These are phyloP conservation scores for Pangasianodon hypophthalmus DNA, from an alignment of 2,113 vertebrate genomes.

Conservation along the genomic window DNA sequence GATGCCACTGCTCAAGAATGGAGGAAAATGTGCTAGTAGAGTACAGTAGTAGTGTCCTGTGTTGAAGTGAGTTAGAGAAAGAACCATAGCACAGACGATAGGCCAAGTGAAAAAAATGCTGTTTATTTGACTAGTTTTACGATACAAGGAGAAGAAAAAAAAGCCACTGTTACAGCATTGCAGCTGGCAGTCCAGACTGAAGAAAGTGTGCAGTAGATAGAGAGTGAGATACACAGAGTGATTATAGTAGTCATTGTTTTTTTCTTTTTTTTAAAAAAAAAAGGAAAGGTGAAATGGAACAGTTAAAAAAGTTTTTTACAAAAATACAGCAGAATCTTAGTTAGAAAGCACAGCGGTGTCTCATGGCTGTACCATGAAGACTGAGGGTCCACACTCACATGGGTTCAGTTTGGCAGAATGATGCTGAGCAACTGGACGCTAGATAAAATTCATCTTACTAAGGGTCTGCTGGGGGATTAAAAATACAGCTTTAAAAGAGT, in stretches of 20 bases:
- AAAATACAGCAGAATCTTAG: constrained; percentile 80
- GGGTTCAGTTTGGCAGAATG: constrained; percentile 66
- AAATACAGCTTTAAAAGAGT: no score
- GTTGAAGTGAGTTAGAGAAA: constrained; percentile 68
- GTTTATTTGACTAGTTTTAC: constrained; percentile 86
- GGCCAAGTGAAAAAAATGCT: constrained; percentile 83
- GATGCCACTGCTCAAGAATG: background rate
- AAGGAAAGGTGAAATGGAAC: constrained; percentile 67
- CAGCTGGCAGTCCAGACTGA: constrained; percentile 74
- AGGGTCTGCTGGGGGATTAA: background rate
- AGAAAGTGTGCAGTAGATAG: constrained; percentile 41
- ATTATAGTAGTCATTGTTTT: constrained; percentile 32
- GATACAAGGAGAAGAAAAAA: constrained; percentile 76
- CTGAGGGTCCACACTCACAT: constrained; percentile 66
- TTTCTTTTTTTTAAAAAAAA: constrained; percentile 15
- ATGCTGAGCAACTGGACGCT: constrained; percentile 75
- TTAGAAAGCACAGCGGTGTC: constrained; percentile 76
- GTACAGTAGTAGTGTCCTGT: constrained; percentile 32
- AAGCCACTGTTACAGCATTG: constrained; percentile 81
- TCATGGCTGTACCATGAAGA: constrained; percentile 70
- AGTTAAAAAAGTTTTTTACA: constrained; percentile 81
- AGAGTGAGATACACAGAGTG: constrained; percentile 46
- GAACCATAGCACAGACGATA: constrained; percentile 77
- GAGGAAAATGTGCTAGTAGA: constrained; percentile 18
- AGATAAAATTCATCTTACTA: constrained; percentile 74